Percentiles rank a stretch among this genome's conserved stretches.
Conservation (phyloP, 2,888 invertebrate species). For the Mellilla xanthometata region DNA sequence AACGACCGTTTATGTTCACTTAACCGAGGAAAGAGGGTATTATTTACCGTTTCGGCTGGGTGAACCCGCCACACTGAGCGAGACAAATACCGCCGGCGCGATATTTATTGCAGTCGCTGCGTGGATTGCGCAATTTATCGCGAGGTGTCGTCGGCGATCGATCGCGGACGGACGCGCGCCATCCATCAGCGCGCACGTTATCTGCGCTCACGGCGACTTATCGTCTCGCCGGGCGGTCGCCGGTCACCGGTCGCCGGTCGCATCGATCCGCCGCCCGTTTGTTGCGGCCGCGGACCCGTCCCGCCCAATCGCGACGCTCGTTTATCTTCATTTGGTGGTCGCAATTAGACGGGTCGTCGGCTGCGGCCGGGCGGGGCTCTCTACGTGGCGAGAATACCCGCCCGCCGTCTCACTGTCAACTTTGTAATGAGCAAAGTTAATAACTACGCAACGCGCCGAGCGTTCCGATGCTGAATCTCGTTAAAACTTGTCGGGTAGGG, state of each 20-base stretch:
- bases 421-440: conserved; percentile 83
- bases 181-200: conserved; percentile 77
- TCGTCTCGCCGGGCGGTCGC: conserved; percentile 44
- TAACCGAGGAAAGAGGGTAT: conserved; percentile 82
- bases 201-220: conserved; percentile 78
- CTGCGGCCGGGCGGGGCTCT: conserved; percentile 65
- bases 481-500: conserved; percentile 55
- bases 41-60: conserved; percentile 81
- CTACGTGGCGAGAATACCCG: conserved; percentile 77
- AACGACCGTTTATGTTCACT: conserved; percentile 83
- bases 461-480: conserved; percentile 67
- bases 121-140: conserved; percentile 82
- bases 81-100: conserved; percentile 77
- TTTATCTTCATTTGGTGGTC: conserved; percentile 87
- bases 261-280: conserved; percentile 64
- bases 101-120: conserved; percentile 80
- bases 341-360: conserved; percentile 88
- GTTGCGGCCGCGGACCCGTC: conserved; percentile 66
- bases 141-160: conserved; percentile 79
- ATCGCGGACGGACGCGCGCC: conserved; percentile 72
- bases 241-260: conserved; percentile 37
- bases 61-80: conserved; percentile 80
- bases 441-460: conserved; percentile 71
- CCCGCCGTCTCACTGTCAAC: conserved; percentile 71
- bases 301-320: conserved; percentile 85